phyloP scores from a whole-genome alignment of 2,888 invertebrate genomes.

The Ethmia dodecea region DNA sequence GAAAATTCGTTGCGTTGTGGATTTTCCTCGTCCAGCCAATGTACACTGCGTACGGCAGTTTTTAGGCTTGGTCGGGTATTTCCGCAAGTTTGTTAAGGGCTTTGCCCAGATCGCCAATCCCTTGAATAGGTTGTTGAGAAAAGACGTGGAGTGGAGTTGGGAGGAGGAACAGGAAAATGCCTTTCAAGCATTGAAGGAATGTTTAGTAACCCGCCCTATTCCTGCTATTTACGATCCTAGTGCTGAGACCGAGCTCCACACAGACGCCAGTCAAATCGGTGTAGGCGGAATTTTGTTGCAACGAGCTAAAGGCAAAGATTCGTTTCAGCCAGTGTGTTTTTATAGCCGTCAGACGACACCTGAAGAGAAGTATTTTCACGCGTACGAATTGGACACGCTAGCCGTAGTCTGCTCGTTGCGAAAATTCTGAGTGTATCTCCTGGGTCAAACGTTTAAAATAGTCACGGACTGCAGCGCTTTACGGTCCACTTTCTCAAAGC shows the following conservation, averaged over 20 bases:
- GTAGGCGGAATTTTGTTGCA: constrained; percentile 9
- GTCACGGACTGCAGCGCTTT: too few relatives aligned
- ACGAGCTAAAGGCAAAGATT: background rate
- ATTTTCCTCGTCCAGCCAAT: constrained; percentile 28
- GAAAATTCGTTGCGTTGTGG: constrained; percentile 25
- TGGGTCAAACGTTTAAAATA: too few relatives aligned
- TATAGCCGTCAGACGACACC: constrained; percentile 21
- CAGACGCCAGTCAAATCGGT: constrained; percentile 10
- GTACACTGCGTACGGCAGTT: constrained; percentile 28
- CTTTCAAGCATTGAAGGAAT: constrained; percentile 12
- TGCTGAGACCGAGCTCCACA: constrained; percentile 18
- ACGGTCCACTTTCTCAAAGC: too few relatives aligned
- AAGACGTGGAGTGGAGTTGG: constrained; percentile 17
- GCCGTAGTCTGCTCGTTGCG: too few relatives aligned
- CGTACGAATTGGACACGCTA: too few relatives aligned
- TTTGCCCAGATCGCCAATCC: constrained; percentile 20
- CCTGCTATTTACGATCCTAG: too few relatives aligned
- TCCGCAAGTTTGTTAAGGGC: constrained; percentile 23
- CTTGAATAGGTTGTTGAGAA: constrained; percentile 15
- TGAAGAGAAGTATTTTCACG: too few relatives aligned
- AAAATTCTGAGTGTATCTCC: too few relatives aligned
- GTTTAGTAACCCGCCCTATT: too few relatives aligned
- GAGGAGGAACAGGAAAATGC: constrained; percentile 11
- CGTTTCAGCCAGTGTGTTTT: constrained; percentile 13
- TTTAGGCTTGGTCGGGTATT: too few relatives aligned